Percentiles rank a stretch among this genome's conserved stretches.
Conservation (phyloP, 2,888 invertebrate species). For the Eremobia ochroleuca region DNA sequence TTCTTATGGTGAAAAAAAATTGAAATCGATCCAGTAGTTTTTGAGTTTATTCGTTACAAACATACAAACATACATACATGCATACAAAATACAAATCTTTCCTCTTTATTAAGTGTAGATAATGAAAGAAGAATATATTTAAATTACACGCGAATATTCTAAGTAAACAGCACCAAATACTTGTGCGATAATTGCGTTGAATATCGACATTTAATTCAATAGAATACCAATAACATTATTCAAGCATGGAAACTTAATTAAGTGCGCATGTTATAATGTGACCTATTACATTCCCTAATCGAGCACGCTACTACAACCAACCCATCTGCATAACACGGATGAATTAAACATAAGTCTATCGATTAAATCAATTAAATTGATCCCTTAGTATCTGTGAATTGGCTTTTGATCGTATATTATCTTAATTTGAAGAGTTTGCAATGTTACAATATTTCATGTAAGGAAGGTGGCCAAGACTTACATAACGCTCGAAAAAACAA, state of each 20-base stretch:
- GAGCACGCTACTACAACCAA: constrained; percentile 4
- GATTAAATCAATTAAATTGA: constrained; percentile 34
- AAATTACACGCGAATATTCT: not conserved
- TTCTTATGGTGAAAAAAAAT: too few species aligned
- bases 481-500: too few species aligned
- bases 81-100: too few species aligned
- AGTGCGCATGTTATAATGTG: constrained; percentile 36
- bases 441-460: not conserved
- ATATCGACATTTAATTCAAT: not conserved
- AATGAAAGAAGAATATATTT: too few species aligned
- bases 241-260: constrained; percentile 43
- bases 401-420: not conserved
- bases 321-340: constrained; percentile 40
- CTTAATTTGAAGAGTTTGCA: not conserved
- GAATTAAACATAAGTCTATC: constrained; percentile 43
- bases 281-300: constrained; percentile 43
- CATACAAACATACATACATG: too few species aligned
- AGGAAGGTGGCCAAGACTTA: too few species aligned
- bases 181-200: not conserved
- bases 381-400: constrained; percentile 8
- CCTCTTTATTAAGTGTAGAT: too few species aligned
- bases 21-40: too few species aligned
- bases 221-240: constrained; percentile 36
- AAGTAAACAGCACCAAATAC: too few species aligned
- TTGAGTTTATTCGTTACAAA: too few species aligned